Percentiles rank a stretch among this genome's conserved stretches.
These are phyloP conservation scores for Lepidurus arcticus DNA, from an alignment of 1,140 invertebrate genomes.

Conservation along the genomic window DNA sequence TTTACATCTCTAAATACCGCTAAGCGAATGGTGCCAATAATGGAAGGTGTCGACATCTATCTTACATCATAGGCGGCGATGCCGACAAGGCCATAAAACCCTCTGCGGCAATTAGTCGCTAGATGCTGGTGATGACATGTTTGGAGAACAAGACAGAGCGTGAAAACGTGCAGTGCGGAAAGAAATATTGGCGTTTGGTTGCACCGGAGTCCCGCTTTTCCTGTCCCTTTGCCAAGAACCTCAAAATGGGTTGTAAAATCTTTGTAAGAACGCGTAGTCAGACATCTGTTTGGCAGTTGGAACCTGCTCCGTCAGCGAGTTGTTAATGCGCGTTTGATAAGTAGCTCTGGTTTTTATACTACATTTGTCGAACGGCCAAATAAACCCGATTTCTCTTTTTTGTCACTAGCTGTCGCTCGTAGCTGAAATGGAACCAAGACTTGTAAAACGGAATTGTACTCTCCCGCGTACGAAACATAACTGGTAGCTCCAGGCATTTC, in stretches of 20 bases:
- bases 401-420: too few species aligned
- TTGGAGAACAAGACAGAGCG: background rate
- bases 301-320: constrained; percentile 6
- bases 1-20: too few species aligned
- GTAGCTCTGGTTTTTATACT: background rate
- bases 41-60: too few species aligned
- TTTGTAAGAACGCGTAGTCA: background rate
- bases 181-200: background rate
- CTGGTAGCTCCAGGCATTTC: too few species aligned
- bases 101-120: background rate
- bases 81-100: background rate
- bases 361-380: background rate
- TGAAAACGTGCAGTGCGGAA: background rate
- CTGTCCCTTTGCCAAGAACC: constrained; percentile 11
- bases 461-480: too few species aligned
- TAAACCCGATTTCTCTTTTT: too few species aligned
- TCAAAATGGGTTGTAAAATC: background rate
- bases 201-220: background rate
- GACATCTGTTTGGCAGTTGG: background rate
- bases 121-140: background rate
- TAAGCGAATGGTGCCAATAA: too few species aligned
- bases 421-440: too few species aligned
- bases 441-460: too few species aligned
- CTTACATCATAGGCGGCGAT: background rate
- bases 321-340: background rate